Base-by-base conservation (phyloP, 1,140 invertebrate genomes). In the Theocolax elegans region DNA sequence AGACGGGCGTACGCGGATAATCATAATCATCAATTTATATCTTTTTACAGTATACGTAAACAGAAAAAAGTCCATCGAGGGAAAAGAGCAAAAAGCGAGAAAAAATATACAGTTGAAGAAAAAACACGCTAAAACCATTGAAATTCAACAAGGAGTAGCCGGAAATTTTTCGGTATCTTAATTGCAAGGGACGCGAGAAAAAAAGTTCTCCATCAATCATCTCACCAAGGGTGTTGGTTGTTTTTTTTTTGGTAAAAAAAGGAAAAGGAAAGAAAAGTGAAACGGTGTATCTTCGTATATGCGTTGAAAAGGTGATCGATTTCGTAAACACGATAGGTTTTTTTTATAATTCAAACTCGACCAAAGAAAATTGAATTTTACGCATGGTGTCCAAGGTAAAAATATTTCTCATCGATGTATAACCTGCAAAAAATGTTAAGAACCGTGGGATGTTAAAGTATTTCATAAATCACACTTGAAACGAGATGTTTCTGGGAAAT, bases 21-120 rank as follows among this genome's bases (percentile, higher is more conserved):
- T 19, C 51, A 23, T 51, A 13, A 25, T n/a, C 51, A 54, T 54
- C 51, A 54, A 54, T 54, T 44, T 35, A 31, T n/a, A 15, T 35
- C 51, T 17, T 54, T 54, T 54, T 54, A 29, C 15, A 10, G 25
- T 13, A 23, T 8, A 27, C 7, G 23, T 27, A 53, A 2, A 53
- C 17, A 29, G 19, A 54, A 42, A 48, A 72, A 65, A 2, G 46
- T 3, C 46, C 19, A 17, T 21, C 17, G 19, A 17, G 17, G 13
- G 46, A 17, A 48, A 17, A 8, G n/a, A 21, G 19, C 19, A n/a
- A n/a, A 10, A 35, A 27, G 4, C 1, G 19, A 54, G 19, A 54
- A 35, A 54, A 31, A 17, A n/a, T 25, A 8, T 17, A 46, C n/a
- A 3, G 17, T 15, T 17, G n/a, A 19, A 23, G 23, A 13, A 51